phyloP scores from a whole-genome alignment of 2,888 invertebrate genomes.

The Papilio gigon region DNA sequence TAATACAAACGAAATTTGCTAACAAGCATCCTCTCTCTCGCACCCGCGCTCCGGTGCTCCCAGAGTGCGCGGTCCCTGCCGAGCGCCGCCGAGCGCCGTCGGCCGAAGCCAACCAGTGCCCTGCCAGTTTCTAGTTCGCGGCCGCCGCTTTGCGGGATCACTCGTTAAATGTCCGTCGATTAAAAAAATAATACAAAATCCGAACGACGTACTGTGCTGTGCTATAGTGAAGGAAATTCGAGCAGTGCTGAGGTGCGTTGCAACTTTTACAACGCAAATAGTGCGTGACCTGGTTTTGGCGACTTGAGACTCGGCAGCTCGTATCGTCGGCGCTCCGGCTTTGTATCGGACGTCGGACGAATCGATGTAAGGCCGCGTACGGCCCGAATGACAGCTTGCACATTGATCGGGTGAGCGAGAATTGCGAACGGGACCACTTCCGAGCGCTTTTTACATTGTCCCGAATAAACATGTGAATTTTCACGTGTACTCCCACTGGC shows the following conservation, averaged over 20 bases:
- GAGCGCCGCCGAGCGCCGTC: constrained; percentile 60
- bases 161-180: constrained; percentile 53
- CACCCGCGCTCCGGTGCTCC: constrained; percentile 60
- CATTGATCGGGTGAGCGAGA: constrained; percentile 77
- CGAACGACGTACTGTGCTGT: constrained; percentile 50
- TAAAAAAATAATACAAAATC: constrained; percentile 50
- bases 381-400: constrained; percentile 66
- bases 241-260: constrained; percentile 42
- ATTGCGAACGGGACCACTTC: constrained; percentile 41
- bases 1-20: background rate
- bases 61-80: constrained; percentile 63
- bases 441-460: constrained; percentile 47
- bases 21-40: constrained; percentile 30
- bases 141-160: constrained; percentile 64
- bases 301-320: constrained; percentile 58
- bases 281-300: constrained; percentile 70
- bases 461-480: constrained; percentile 39
- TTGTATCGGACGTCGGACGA: constrained; percentile 61
- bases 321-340: constrained; percentile 59
- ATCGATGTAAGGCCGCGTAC: constrained; percentile 68
- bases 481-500: constrained; percentile 24
- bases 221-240: constrained; percentile 42
- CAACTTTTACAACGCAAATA: constrained; percentile 54
- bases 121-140: constrained; percentile 76
- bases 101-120: constrained; percentile 75